Base-by-base conservation (phyloP, 2,113 vertebrate species). In the Ochotona princeps region DNA sequence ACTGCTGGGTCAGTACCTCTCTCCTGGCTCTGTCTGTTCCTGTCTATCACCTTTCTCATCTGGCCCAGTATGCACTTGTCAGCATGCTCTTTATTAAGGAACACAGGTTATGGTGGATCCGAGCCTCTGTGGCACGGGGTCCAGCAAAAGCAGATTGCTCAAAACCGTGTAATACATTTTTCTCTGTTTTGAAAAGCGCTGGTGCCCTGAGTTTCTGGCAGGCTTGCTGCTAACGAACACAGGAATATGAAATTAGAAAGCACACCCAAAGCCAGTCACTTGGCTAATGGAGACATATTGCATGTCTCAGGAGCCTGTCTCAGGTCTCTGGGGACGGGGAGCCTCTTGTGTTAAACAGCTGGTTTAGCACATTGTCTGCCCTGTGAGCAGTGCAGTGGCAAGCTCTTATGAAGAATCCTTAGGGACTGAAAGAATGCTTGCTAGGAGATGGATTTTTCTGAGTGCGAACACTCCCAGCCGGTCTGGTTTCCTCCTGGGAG, bases 311-410 rank as follows among this genome's bases (percentile, higher is more conserved):
- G 81, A 82, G 97, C 76, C 94, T 90, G 93, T 86, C 89, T 94
- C 21, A 0, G 38, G 87, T 96, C 96, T 96, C 96, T 93, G 96
- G 97, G 95, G 97, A 97, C 4, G 2, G 69, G 91, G 87, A 96
- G 95, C 87, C 93, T 97, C 97, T 95, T 9, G 28, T 97, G 96
- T 97, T 97, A 97, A 89, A 98, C 97, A 95, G 97, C 92, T 98
- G 96, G 94, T 95, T 97, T 98, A 98, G 93, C 96, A 96, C 94
- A 97, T 94, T 38, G 81, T 97, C 94, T 97, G 98, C 97, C 96
- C 97, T 96, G 65, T 84, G 94, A 93, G 87, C 7, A 74, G 95
- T 80, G 69, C 87, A 66, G 79, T 76, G 67, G 87, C 92, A 96
- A 95, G 94, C 94, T 94, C 96, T 96, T 85, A 82, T 23, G 95